These are phyloP conservation scores for Trinectes maculatus DNA, from an alignment of 2,113 vertebrate genomes.

Conservation along the genomic window DNA sequence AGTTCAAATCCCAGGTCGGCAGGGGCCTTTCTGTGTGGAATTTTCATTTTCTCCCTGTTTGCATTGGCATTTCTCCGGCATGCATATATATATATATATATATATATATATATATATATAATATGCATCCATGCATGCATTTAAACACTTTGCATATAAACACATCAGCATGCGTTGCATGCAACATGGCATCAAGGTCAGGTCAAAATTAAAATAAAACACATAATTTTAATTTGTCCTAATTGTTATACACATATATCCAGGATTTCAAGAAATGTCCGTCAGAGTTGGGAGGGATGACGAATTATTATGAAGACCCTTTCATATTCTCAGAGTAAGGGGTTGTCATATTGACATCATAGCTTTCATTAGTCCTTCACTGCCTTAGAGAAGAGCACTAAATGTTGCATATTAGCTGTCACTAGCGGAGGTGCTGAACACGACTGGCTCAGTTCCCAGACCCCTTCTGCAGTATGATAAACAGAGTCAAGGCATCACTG, in stretches of 20 bases:
- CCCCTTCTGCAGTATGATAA: slow-evolving; percentile 19
- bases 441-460: slow-evolving; percentile 30
- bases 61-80: no score
- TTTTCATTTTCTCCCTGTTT: no score
- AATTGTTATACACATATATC: no score
- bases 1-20: no score
- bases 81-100: no score
- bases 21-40: no score
- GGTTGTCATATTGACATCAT: slow-evolving; percentile 40
- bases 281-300: slow-evolving; percentile 9
- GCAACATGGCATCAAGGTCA: background rate
- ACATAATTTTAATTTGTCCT: no score
- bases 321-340: slow-evolving; percentile 59
- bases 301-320: slow-evolving; percentile 25
- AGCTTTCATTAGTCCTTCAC: slow-evolving; percentile 42
- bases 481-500: slow-evolving; percentile 16
- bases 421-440: slow-evolving; percentile 37
- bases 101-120: no score
- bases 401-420: slow-evolving; percentile 59
- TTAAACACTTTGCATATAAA: slow-evolving; percentile 28
- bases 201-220: no score
- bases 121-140: no score
- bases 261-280: no score
- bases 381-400: slow-evolving; percentile 43
- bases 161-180: slow-evolving; percentile 1